Conservation (phyloP, 2,888 invertebrate species). For the Agrotis segetum region DNA sequence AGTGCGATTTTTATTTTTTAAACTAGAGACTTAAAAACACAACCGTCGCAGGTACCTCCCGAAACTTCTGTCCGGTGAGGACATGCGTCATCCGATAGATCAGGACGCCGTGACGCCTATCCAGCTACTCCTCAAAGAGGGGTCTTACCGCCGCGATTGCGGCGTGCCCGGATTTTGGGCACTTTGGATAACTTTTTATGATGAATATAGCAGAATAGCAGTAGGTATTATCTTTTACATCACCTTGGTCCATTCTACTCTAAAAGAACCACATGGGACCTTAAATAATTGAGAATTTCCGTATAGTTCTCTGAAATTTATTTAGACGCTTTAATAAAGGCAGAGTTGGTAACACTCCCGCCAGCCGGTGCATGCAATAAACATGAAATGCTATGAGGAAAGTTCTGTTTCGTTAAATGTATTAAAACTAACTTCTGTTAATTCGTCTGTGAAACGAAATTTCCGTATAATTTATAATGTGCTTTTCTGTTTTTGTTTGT, state of each 20-base stretch:
- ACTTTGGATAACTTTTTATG: no score
- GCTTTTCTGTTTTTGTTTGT: conserved; percentile 8
- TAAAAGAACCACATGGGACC: conserved; percentile 1
- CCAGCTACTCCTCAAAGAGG: no score
- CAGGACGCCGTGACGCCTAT: no score
- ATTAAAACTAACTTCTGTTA: conserved; percentile 45
- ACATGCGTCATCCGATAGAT: no score
- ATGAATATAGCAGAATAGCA: no score
- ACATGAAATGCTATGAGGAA: conserved; percentile 29
- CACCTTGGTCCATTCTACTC: neutral
- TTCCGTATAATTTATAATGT: conserved; percentile 21
- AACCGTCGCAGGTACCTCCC: no score
- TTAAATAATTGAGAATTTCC: conserved; percentile 25
- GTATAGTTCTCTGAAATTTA: conserved; percentile 15
- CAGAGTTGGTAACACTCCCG: conserved; percentile 2
- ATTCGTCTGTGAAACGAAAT: conserved; percentile 17
- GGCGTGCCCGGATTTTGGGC: no score
- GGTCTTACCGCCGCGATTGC: no score
- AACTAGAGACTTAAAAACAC: no score
- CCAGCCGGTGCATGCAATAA: conserved; percentile 41
- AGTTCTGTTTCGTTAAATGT: conserved; percentile 38
- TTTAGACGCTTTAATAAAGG: conserved; percentile 29
- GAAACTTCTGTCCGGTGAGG: no score
- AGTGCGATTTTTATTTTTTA: no score
- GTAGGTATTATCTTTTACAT: no score